A percentile compares a stretch with the other conserved stretches of the same genome.
These are phyloP conservation scores for Palythoa caribaeorum DNA, from an alignment of 92 coral and sea anemone genomes.

Conservation along the genomic window DNA sequence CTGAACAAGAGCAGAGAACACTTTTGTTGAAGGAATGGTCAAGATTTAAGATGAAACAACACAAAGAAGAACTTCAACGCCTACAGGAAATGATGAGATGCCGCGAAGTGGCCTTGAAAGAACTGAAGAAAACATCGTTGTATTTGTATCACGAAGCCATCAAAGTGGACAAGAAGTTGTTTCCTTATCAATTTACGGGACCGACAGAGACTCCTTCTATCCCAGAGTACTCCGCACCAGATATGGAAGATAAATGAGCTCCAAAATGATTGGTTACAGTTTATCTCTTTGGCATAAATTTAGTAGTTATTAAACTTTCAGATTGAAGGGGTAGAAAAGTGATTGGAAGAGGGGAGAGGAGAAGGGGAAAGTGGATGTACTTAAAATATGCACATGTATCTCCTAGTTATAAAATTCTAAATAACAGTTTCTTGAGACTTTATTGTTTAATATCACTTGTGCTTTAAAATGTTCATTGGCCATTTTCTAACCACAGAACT, in stretches of 20 bases:
- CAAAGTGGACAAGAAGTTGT: constrained; percentile 80
- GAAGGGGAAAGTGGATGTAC: too few species aligned
- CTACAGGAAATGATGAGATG: constrained; percentile 85
- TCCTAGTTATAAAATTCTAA: too few species aligned
- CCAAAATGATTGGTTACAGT: background rate
- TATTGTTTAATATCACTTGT: too few species aligned
- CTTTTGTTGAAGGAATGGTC: constrained; percentile 96
- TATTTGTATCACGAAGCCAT: constrained; percentile 89
- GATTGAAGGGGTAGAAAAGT: too few species aligned
- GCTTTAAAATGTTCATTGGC: too few species aligned
- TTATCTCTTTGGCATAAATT: too few species aligned
- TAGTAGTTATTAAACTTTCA: too few species aligned
- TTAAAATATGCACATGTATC: too few species aligned
- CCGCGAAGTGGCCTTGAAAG: constrained; percentile 92
- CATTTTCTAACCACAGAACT: too few species aligned
- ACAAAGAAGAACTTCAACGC: constrained; percentile 88
- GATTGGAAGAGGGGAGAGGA: too few species aligned
- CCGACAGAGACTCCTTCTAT: constrained; percentile 98
- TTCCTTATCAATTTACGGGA: constrained; percentile 88
- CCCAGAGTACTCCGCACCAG: constrained; percentile 90
- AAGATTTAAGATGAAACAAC: constrained; percentile 91
- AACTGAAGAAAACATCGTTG: constrained; percentile 84
- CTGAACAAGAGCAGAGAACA: constrained; percentile 82
- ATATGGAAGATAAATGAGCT: constrained; percentile 71
- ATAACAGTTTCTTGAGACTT: too few species aligned